Evolutionary conservation across 2,888 invertebrate genomes (phyloP), one percentile per base, ranked within the genome.

Genomic region (Candidula unifasciata): DNA sequence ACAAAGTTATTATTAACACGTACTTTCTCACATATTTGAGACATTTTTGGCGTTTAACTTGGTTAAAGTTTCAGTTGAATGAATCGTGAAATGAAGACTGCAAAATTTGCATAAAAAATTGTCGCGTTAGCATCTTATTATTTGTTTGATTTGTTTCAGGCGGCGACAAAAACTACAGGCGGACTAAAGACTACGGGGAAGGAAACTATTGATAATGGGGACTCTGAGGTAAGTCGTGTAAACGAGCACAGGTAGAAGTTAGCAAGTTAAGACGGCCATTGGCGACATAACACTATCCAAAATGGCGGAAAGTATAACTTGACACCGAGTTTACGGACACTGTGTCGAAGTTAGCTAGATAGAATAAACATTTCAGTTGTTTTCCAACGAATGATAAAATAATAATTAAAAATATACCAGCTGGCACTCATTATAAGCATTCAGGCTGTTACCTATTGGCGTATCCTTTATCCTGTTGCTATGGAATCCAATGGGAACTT

Each of bases 141-240:
- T 44, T 13, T 73, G 1, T 73, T 73, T 73, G 10, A 44, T 73
- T 86, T 87, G 91, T 90, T 90, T 86, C 89, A 91, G 91, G 88
- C 91, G 81, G 88, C 90, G 68, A 86, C 90, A 54, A 92, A 92
- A 87, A 88, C 90, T 30, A 89, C 89, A n/a, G 88, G 87, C 73
- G 89, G 86, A 80, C 87, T 89, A 24, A 92, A 92, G 86, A 71
- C 89, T 52, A 87, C 87, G 24, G 90, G 88, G n/a, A 92, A 92
- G 80, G 92, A 92, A 86, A 88, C 89, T 57, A 83, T 90, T 44
- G 92, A 92, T 83, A 92, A 90, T 88, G 88, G 89, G 64, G 92
- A 92, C 80, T 90, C 89, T 85, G 92, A 92, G 91, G 92, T 92
- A 89, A 86, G 85, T 76, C 5, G 2, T 57, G 21, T 69, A 52